phyloP scores from a whole-genome alignment of 2,113 vertebrate species.

The Felis chaus region DNA sequence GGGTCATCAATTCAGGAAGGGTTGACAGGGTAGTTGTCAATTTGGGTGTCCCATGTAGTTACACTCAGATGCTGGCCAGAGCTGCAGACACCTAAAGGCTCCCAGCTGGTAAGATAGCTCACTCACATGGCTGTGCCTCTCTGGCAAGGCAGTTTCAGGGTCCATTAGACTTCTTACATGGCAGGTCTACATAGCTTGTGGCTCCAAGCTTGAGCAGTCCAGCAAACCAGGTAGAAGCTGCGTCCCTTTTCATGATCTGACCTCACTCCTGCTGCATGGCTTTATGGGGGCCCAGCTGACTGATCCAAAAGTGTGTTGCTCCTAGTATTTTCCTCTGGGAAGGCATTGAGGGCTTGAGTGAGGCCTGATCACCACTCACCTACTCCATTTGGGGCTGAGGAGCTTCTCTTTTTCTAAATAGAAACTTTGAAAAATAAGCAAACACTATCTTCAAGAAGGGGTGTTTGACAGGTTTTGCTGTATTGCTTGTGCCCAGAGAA shows the following conservation, averaged over 20 bases:
- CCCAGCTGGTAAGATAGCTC: not conserved
- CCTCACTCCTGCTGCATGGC: not conserved
- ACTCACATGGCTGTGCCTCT: not conserved
- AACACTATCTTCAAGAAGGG: not conserved
- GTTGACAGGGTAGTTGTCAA: not conserved
- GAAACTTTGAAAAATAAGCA: not conserved
- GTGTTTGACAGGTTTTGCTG: not conserved
- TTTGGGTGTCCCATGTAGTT: no score
- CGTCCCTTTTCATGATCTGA: not conserved
- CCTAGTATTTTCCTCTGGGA: not conserved
- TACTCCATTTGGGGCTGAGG: not conserved
- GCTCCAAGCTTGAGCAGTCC: not conserved
- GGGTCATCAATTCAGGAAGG: not conserved
- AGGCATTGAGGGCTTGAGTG: no score
- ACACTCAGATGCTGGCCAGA: no score
- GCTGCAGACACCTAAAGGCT: not conserved
- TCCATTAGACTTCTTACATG: not conserved
- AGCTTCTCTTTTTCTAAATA: not conserved
- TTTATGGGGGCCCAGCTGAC: not conserved
- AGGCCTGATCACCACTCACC: not conserved
- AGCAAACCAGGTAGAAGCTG: not conserved
- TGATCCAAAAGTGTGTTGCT: not conserved
- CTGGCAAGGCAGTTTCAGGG: not conserved
- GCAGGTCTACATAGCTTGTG: not conserved
- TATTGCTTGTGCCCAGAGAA: not conserved